These are phyloP conservation scores for Halocaridina rubra DNA, from an alignment of 2,888 invertebrate genomes.

Conservation along the genomic window DNA sequence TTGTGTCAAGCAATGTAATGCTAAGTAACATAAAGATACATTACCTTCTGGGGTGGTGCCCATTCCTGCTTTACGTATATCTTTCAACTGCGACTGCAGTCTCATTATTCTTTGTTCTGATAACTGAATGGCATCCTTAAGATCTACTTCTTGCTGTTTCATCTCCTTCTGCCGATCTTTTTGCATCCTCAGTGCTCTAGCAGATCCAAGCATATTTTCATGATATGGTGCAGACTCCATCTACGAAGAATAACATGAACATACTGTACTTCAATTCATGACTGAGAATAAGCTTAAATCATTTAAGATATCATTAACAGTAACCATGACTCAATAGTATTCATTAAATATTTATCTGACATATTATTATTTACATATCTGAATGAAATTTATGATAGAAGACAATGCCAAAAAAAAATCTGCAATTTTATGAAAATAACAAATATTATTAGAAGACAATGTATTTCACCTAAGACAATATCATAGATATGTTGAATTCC, in stretches of 20 bases:
- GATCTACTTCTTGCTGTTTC: conserved; percentile 73
- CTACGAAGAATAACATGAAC: too few relatives aligned
- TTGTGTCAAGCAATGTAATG: too few relatives aligned
- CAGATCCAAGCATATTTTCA: conserved; percentile 75
- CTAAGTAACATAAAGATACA: too few relatives aligned
- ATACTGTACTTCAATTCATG: too few relatives aligned
- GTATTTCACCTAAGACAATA: too few relatives aligned
- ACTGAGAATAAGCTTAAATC: too few relatives aligned
- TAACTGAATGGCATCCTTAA: conserved; percentile 71
- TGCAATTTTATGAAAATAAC: too few relatives aligned
- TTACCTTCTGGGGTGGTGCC: conserved; percentile 75
- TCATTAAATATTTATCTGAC: not conserved
- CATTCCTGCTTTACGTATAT: conserved; percentile 72
- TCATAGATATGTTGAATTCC: too few relatives aligned
- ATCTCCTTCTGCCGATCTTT: conserved; percentile 74
- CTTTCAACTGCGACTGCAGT: conserved; percentile 77
- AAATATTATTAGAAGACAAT: too few relatives aligned
- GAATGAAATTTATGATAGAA: too few relatives aligned
- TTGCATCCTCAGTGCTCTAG: conserved; percentile 73
- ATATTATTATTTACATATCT: too few relatives aligned
- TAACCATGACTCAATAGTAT: not conserved
- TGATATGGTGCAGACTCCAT: conserved; percentile 77
- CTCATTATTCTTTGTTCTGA: conserved; percentile 73
- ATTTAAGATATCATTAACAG: not conserved
- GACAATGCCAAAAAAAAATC: too few relatives aligned